Base-by-base conservation (phyloP, 2,888 invertebrate genomes). In the Polia nebulosa region DNA sequence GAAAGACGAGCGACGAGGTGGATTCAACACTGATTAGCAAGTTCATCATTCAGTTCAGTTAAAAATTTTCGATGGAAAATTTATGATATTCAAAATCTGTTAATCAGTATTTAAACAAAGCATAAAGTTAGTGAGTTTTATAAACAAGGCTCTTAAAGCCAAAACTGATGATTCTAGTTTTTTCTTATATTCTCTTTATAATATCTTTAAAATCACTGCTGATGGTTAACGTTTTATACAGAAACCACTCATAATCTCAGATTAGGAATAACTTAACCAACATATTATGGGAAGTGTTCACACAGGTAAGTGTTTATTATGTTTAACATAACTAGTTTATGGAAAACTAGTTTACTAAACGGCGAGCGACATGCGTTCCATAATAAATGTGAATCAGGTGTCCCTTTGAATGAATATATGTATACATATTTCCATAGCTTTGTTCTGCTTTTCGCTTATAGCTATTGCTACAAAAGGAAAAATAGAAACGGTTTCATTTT, bases 281-380 rank as follows among this genome's bases (percentile, higher is more conserved):
- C n/a, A 27, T 17, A 22, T 56, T 51, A 58, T 34, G 53, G 65
- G 49, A 65, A 78, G 34, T 65, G 13, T 27, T 36, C 47, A 62
- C 53, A 32, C 15, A 41, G 11, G 22, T 63, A 49, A 32, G 20
- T 51, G 27, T 3, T 8, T 59, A 39, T 8, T 59, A 39, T 25
- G 51, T 68, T 81, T 78, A 66, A 51, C 68, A 79, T 76, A 76
- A 81, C 76, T 59, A 63, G 79, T 78, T 78, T 63, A 44, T 29
- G 25, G 25, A 17, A 59, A 68, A 82, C 79, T 59, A 69, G 82
- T 79, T 78, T 70, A 58, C 15, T 44, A 78, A 78, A 66, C 15
- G 47, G 51, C 58, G 39, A 22, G 25, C 55, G 55, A 63, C 62
- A 73, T 59, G 62, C 55, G 65, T 62, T 78, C 32, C 57, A 65